A percentile compares a stretch with the other conserved stretches of the same genome.
phyloP scores from a whole-genome alignment of 2,797 vertebrate species.

The Muscicapa comitata region DNA sequence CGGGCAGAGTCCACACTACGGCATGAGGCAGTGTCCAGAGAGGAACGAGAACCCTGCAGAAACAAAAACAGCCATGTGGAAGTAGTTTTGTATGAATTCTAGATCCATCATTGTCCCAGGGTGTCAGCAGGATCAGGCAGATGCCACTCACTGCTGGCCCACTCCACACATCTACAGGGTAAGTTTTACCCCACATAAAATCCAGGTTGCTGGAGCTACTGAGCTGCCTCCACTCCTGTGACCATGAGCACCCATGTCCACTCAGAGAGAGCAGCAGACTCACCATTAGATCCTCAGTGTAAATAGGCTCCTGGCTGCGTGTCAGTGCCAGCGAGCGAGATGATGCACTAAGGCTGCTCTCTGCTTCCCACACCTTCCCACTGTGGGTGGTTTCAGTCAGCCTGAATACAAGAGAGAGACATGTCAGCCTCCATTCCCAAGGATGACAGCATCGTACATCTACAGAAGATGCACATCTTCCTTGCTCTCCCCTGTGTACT shows the following conservation, averaged over 20 bases:
- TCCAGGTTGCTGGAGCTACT: background rate
- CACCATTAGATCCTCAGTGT: conserved; percentile 83
- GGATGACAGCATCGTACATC: background rate
- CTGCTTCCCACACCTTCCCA: conserved; percentile 84
- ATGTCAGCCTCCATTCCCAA: background rate
- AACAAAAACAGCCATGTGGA: background rate
- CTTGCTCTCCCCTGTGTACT: background rate
- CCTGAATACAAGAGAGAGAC: conserved; percentile 67
- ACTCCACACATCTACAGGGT: background rate
- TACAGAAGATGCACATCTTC: background rate
- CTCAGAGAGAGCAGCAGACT: background rate
- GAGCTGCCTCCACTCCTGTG: background rate
- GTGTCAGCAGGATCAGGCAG: background rate
- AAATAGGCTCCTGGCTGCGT: conserved; percentile 92
- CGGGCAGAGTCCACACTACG: conserved; percentile 80
- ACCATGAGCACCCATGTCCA: background rate
- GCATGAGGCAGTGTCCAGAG: conserved; percentile 77
- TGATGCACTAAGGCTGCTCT: conserved; percentile 63
- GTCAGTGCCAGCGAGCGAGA: conserved; percentile 84
- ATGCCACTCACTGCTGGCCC: background rate
- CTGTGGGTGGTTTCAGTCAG: conserved; percentile 89
- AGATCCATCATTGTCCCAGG: background rate
- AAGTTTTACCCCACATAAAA: background rate
- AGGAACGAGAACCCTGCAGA: conserved; percentile 83
- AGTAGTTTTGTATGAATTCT: background rate